Conservation (phyloP, 2,797 vertebrate species). For the Tolypeutes matacus region DNA sequence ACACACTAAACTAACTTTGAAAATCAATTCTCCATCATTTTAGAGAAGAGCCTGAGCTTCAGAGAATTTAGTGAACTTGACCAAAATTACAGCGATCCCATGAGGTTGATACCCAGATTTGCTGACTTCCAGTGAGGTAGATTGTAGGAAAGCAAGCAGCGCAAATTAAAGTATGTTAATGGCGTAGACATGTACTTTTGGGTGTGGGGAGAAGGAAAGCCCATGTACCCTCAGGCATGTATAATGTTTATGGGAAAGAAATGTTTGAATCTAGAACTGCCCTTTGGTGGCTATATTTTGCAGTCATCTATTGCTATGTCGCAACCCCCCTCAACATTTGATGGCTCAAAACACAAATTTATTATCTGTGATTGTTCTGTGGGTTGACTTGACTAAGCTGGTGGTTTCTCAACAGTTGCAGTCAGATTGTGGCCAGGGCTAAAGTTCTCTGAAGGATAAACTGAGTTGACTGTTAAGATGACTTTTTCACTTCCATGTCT, state of each 20-base stretch:
- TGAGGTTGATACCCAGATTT: neutral
- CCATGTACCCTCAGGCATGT: neutral
- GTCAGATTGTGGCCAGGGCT: neutral
- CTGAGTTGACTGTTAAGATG: neutral
- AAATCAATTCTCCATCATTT: neutral
- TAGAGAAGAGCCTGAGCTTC: neutral
- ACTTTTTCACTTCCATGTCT: neutral
- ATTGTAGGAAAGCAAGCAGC: neutral
- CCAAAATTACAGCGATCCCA: neutral
- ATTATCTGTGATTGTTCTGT: neutral
- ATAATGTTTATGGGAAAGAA: neutral
- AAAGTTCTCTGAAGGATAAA: neutral
- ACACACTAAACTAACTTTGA: conserved; percentile 1
- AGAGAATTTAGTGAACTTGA: neutral
- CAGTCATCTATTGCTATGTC: neutral
- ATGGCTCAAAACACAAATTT: neutral
- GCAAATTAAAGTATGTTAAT: neutral
- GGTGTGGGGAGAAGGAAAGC: neutral
- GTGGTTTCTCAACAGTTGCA: neutral
- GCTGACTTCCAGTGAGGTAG: neutral
- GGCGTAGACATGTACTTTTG: neutral
- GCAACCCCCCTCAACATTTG: neutral
- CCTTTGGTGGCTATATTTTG: neutral
- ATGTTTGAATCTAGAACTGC: neutral
- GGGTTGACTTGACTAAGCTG: neutral